A percentile compares a stretch with the other conserved stretches of the same genome.
Conservation (phyloP, 1,140 invertebrate genomes). For the Nasonia giraulti region DNA sequence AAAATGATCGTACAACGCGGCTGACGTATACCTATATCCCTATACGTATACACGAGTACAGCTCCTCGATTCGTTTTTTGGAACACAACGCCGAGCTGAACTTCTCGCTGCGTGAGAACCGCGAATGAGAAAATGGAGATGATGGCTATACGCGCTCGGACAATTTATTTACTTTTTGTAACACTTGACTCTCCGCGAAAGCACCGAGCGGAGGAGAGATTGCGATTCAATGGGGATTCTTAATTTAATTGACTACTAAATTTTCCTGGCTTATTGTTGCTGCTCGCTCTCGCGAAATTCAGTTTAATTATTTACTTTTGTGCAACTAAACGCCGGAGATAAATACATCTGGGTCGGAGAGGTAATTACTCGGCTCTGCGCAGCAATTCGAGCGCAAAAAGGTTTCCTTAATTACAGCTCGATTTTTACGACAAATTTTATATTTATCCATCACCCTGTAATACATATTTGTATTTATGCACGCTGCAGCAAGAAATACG, state of each 20-base stretch:
- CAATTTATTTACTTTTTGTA: slow-evolving; percentile 54
- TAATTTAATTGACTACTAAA: slow-evolving; percentile 43
- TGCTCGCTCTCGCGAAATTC: slow-evolving; percentile 1
- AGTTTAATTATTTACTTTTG: slow-evolving; percentile 24
- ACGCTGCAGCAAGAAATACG: no score
- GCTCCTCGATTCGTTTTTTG: slow-evolving; percentile 20
- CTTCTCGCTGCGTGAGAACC: slow-evolving; percentile 22
- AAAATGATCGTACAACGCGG: background rate
- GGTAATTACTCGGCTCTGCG: background rate
- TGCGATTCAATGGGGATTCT: slow-evolving; percentile 45
- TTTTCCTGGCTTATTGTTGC: slow-evolving; percentile 23
- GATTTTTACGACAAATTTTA: slow-evolving; percentile 1
- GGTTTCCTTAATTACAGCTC: slow-evolving; percentile 10
- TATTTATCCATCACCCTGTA: slow-evolving; percentile 5
- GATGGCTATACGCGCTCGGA: slow-evolving; percentile 7
- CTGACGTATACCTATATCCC: background rate
- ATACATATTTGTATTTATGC: background rate
- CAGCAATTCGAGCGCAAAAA: background rate
- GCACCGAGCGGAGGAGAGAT: slow-evolving; percentile 61
- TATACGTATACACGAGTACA: background rate
- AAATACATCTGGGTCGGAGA: slow-evolving; percentile 2
- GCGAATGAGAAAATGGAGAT: slow-evolving; percentile 25
- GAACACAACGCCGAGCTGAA: background rate
- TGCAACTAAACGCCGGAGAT: background rate
- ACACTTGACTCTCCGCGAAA: slow-evolving; percentile 52